Evolutionary conservation across 2,797 vertebrate genomes (phyloP), one percentile per base, ranked within the genome.

Genomic region (Lithobates pipiens): DNA sequence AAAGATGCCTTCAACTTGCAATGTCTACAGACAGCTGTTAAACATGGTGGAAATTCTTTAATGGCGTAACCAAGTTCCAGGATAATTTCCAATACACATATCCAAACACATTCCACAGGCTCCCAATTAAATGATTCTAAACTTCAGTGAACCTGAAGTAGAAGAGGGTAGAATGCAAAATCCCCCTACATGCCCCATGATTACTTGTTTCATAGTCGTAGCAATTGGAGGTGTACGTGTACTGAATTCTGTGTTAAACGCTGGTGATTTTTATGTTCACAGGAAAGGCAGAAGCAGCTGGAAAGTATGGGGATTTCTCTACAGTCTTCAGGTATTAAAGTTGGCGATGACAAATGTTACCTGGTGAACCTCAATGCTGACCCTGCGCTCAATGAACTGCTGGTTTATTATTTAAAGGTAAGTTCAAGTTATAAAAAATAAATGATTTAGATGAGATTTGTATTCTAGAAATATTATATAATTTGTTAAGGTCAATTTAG

Each of bases 221-320:
- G 15, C 44, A 44, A 44, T 44, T 44, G 1, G 44, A 44, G 11
- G 10, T 44, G 8, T 46, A 3, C 2, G 11, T 46, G 44, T 46
- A 46, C 44, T 46, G 50, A 54, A 54, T 54, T 54, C 50, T 18
- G 15, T 0, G 15, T 18, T 54, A 4, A 54, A 16, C 16, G 16
- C 50, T 54, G 13, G 13, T 54, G 3, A 54, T 23, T 61, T 21
- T 9, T 61, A 23, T 61, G 6, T 61, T 61, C 7, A 61, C 92
- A 99, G 98, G 98, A 99, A 88, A 96, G 98, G 71, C 98, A 99
- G 87, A 97, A 94, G 78, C 98, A 99, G 88, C 92, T 99, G 50
- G 98, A 99, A 91, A 99, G 97, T 90, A 98, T 99, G 97, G 98
- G 98, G 7, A 99, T 99, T 91, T 99, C 98, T 87, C 93, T 99